Evolutionary conservation across 1,140 invertebrate species (phyloP).

Genomic region (Ceratosolen fusciceps): DNA sequence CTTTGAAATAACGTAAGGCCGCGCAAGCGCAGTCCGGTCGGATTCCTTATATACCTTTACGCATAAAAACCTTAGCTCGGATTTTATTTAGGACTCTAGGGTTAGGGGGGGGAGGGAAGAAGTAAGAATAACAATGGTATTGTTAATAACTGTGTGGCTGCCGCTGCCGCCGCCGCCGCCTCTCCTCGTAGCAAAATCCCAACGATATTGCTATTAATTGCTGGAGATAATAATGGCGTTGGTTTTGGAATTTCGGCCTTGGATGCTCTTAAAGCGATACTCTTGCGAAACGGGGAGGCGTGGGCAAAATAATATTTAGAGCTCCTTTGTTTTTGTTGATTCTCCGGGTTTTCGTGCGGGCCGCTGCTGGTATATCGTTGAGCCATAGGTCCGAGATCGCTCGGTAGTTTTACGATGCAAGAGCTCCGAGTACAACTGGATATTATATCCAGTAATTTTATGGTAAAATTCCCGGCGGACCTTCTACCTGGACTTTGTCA

Average conservation of each 20-base stretch:
- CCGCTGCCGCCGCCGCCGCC: too few species aligned
- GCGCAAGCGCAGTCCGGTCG: too few species aligned
- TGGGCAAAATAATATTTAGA: background rate
- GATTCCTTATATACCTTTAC: too few species aligned
- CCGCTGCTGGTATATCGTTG: background rate
- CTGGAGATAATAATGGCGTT: background rate
- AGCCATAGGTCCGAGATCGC: background rate
- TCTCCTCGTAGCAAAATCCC: too few species aligned
- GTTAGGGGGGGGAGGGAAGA: too few species aligned
- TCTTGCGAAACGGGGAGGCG: background rate
- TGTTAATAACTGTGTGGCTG: too few species aligned
- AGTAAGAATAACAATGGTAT: too few species aligned
- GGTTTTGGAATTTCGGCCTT: too few species aligned
- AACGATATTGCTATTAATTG: background rate
- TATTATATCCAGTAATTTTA: background rate
- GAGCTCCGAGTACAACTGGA: background rate
- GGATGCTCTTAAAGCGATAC: background rate
- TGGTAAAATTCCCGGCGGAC: background rate
- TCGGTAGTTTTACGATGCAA: background rate
- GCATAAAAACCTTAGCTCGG: too few species aligned
- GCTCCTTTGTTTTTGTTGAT: background rate
- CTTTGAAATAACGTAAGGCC: too few species aligned
- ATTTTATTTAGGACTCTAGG: too few species aligned
- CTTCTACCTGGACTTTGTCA: background rate
- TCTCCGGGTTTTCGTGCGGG: background rate